phyloP scores from a whole-genome alignment of 2,888 invertebrate genomes.

The Anaspis maculata region DNA sequence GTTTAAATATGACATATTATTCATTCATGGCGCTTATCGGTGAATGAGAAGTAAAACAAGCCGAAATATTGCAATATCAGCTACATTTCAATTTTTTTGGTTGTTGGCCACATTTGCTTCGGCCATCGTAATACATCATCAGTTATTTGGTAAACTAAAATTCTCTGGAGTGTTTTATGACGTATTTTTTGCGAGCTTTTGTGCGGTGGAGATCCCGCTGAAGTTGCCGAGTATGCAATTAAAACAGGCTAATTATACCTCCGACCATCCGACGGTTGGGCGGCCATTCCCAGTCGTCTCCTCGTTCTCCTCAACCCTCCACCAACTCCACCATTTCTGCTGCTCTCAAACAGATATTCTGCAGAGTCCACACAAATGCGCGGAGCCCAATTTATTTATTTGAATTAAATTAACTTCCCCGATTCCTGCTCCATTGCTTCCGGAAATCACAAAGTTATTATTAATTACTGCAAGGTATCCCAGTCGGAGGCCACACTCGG shows the following conservation, averaged over 20 bases:
- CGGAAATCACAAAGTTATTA: slow-evolving; percentile 14
- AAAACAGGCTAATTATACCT: slow-evolving; percentile 32
- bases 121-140: slow-evolving; percentile 25
- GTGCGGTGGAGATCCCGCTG: slow-evolving; percentile 14
- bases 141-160: slow-evolving; percentile 22
- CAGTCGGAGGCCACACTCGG: too few species aligned
- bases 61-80: too few species aligned
- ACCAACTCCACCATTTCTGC: too few species aligned
- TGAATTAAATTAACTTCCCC: slow-evolving; percentile 28
- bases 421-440: slow-evolving; percentile 19
- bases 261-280: slow-evolving; percentile 13
- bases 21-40: too few species aligned
- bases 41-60: too few species aligned
- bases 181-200: slow-evolving; percentile 21
- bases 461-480: too few species aligned
- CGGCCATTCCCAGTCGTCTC: slow-evolving; percentile 10
- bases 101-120: too few species aligned
- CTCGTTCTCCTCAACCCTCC: too few species aligned
- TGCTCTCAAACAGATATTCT: slow-evolving; percentile 26
- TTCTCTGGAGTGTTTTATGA: slow-evolving; percentile 25
- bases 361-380: slow-evolving; percentile 25
- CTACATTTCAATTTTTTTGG: too few species aligned
- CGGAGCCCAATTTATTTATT: slow-evolving; percentile 29
- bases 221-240: slow-evolving; percentile 35
- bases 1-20: too few species aligned